Evolutionary conservation across 2,113 vertebrate species (phyloP).

Genomic region (Sylvilagus bachmani): DNA sequence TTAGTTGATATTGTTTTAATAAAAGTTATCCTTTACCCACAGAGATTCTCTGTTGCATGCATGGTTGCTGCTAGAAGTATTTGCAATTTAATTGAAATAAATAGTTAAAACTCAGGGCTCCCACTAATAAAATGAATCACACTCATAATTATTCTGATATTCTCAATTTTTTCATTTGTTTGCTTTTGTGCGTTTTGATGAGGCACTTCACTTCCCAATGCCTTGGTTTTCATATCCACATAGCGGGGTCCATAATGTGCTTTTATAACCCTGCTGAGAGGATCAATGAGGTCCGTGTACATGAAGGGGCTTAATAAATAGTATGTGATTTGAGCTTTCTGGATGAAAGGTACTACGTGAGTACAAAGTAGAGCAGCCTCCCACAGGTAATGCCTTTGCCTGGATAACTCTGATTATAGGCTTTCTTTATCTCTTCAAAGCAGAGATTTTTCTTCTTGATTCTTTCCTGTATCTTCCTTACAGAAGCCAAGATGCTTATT

Average conservation of each 20-base stretch:
- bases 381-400: conserved; percentile 83
- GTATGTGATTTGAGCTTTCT: conserved; percentile 79
- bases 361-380: conserved; percentile 81
- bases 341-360: conserved; percentile 80
- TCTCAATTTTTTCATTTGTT: conserved; percentile 73
- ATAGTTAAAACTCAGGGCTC: conserved; percentile 37
- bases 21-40: conserved; percentile 3
- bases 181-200: conserved; percentile 74
- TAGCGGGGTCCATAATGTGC: conserved; percentile 73
- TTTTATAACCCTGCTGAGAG: conserved; percentile 76
- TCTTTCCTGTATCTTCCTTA: conserved; percentile 68
- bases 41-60: not conserved
- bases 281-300: conserved; percentile 78
- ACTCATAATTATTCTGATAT: conserved; percentile 62
- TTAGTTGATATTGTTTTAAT: conserved; percentile 48
- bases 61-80: conserved; percentile 36
- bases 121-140: conserved; percentile 45
- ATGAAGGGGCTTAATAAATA: conserved; percentile 83
- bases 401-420: conserved; percentile 81
- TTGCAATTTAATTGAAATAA: conserved; percentile 62
- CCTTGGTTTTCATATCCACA: conserved; percentile 72
- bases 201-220: conserved; percentile 61
- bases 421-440: conserved; percentile 84
- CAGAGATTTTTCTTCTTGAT: conserved; percentile 83
- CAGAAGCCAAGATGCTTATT: conserved; percentile 71